Evolutionary conservation across 1,140 invertebrate genomes (phyloP).

Genomic region (Drosophila sp.): DNA sequence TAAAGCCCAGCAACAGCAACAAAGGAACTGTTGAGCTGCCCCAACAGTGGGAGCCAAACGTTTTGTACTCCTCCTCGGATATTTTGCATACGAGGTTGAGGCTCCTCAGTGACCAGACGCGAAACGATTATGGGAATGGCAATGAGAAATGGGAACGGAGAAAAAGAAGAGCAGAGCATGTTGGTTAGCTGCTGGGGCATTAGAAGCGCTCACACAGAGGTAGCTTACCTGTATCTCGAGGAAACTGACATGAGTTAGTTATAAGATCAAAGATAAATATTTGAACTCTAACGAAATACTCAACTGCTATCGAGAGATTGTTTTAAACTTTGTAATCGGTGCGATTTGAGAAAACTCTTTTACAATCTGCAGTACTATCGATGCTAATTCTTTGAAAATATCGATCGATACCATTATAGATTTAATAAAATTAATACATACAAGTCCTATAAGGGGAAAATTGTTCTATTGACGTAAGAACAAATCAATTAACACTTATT

Average conservation of each 20-base stretch:
- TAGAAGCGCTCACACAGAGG: background rate
- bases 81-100: constrained; percentile 65
- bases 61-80: constrained; percentile 61
- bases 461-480: too few species aligned
- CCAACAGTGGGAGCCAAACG: constrained; percentile 47
- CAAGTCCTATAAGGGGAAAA: too few species aligned
- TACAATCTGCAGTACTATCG: too few species aligned
- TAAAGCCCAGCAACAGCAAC: constrained; percentile 52
- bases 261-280: background rate
- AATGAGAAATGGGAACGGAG: constrained; percentile 10
- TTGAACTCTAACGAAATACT: background rate
- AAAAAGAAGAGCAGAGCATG: background rate
- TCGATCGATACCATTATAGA: too few species aligned
- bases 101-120: constrained; percentile 1
- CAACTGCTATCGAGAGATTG: background rate
- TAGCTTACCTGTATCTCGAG: background rate
- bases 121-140: constrained; percentile 27
- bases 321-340: too few species aligned
- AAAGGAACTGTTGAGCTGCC: constrained; percentile 15
- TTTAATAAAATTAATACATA: too few species aligned
- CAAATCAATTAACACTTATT: too few species aligned
- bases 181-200: background rate
- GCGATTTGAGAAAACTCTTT: too few species aligned
- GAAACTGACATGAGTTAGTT: background rate
- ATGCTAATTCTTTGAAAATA: too few species aligned